These are phyloP conservation scores for Gracilinanus agilis DNA, from an alignment of 2,113 vertebrate genomes.

Conservation along the genomic window DNA sequence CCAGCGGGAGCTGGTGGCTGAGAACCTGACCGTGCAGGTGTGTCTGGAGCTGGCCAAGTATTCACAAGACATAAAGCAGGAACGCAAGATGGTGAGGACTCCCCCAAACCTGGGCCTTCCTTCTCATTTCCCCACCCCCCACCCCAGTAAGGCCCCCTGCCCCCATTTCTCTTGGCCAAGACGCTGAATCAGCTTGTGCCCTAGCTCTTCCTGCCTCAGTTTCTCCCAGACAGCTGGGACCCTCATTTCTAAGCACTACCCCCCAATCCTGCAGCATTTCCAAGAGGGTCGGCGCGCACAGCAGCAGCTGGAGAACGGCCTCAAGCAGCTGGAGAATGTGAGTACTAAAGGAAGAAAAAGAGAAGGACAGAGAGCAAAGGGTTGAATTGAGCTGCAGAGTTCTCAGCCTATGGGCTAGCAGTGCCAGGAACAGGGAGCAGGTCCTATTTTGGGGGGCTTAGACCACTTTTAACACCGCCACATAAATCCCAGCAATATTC, in stretches of 20 bases:
- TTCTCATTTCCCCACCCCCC: not conserved
- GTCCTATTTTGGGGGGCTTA: not conserved
- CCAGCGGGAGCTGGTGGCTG: slow-evolving; percentile 92
- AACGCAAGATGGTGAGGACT: slow-evolving; percentile 90
- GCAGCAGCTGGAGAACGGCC: slow-evolving; percentile 91
- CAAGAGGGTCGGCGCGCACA: slow-evolving; percentile 92
- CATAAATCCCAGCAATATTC: not conserved
- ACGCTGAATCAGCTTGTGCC: not conserved
- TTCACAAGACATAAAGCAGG: slow-evolving; percentile 92
- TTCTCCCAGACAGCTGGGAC: not conserved
- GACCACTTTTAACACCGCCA: not conserved
- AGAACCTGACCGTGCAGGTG: slow-evolving; percentile 91
- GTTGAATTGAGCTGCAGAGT: not conserved
- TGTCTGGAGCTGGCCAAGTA: slow-evolving; percentile 92
- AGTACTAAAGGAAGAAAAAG: slow-evolving; percentile 72
- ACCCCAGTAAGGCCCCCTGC: too few relatives aligned
- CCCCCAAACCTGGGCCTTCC: not conserved
- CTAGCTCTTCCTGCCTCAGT: not conserved
- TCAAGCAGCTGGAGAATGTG: slow-evolving; percentile 93
- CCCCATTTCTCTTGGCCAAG: too few relatives aligned
- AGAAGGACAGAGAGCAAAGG: not conserved
- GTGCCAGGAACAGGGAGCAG: not conserved
- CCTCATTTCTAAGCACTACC: not conserved
- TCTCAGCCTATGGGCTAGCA: not conserved
- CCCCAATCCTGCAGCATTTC: slow-evolving; percentile 85